phyloP scores from a whole-genome alignment of 2,888 invertebrate genomes.

The Heliconius sara region DNA sequence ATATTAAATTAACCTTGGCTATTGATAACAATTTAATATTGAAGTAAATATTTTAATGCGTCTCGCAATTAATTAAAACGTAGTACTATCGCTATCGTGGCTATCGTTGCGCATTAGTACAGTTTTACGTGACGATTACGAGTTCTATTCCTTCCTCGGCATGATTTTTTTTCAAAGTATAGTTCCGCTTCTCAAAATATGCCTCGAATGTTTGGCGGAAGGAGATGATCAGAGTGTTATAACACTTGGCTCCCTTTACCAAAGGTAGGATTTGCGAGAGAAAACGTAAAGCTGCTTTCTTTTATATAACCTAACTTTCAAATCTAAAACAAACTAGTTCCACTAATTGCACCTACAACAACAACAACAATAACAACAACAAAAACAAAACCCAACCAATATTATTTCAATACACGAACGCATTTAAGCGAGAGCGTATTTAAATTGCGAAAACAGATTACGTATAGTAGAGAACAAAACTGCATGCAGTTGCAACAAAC shows the following conservation, averaged over 20 bases:
- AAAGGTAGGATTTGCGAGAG: too few species aligned
- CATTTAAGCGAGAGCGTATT: conserved; percentile 14
- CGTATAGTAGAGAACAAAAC: conserved; percentile 8
- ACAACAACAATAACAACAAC: background rate
- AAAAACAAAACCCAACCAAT: background rate
- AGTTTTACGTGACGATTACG: background rate
- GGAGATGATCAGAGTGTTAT: background rate
- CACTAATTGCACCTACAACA: too few species aligned
- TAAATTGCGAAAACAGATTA: conserved; percentile 20
- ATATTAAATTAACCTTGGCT: background rate
- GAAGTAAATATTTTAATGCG: background rate
- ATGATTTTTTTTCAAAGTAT: too few species aligned
- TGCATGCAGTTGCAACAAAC: conserved; percentile 45
- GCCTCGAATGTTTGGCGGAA: background rate
- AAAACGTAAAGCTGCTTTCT: background rate
- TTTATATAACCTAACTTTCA: background rate
- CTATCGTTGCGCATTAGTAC: background rate
- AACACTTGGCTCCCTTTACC: background rate
- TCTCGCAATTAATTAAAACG: too few species aligned
- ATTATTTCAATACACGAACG: conserved; percentile 9
- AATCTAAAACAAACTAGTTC: too few species aligned
- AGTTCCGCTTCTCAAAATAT: background rate
- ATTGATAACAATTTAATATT: background rate
- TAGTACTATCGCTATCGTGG: too few species aligned
- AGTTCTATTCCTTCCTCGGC: background rate